Evolutionary conservation across 2,113 vertebrate species (phyloP).

Genomic region (Andinoacara biseriatus): DNA sequence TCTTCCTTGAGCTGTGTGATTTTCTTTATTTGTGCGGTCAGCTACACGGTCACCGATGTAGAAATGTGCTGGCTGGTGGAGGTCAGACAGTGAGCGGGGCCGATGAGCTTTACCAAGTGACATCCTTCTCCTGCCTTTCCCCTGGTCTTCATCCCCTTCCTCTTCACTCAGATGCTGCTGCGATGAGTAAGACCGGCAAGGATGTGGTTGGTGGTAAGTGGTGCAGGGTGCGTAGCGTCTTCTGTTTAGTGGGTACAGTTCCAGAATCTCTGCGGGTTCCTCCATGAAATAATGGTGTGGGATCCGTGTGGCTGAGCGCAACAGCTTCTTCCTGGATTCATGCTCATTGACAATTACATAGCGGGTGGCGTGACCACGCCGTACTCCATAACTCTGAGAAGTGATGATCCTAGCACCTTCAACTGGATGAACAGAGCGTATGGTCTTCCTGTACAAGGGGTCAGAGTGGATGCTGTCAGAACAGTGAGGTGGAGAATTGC

Average conservation of each 20-base stretch:
- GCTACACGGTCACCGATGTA: constrained; percentile 81
- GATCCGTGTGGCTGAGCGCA: constrained; percentile 78
- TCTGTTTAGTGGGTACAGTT: constrained; percentile 81
- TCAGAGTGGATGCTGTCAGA: constrained; percentile 82
- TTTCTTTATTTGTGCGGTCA: constrained; percentile 68
- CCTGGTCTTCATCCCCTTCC: constrained; percentile 79
- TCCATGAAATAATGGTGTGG: constrained; percentile 84
- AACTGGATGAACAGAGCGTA: constrained; percentile 59
- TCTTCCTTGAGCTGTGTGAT: constrained; percentile 55
- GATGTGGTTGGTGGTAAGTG: constrained; percentile 64
- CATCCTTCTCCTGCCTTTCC: constrained; percentile 53
- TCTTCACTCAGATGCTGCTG: constrained; percentile 84
- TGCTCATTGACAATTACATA: constrained; percentile 88
- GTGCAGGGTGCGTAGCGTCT: constrained; percentile 75
- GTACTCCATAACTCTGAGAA: constrained; percentile 70
- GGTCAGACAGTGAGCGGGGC: constrained; percentile 83
- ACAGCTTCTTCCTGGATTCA: constrained; percentile 78
- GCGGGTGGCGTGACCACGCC: constrained; percentile 77
- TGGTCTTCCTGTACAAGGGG: constrained; percentile 85
- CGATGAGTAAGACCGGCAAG: constrained; percentile 45
- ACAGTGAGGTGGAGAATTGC: constrained; percentile 63
- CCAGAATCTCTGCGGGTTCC: constrained; percentile 77
- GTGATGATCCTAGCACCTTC: constrained; percentile 68
- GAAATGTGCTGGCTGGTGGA: constrained; percentile 80
- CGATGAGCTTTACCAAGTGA: constrained; percentile 68